phyloP scores from a whole-genome alignment of 92 coral and sea anemone species.

The Metridium senile region DNA sequence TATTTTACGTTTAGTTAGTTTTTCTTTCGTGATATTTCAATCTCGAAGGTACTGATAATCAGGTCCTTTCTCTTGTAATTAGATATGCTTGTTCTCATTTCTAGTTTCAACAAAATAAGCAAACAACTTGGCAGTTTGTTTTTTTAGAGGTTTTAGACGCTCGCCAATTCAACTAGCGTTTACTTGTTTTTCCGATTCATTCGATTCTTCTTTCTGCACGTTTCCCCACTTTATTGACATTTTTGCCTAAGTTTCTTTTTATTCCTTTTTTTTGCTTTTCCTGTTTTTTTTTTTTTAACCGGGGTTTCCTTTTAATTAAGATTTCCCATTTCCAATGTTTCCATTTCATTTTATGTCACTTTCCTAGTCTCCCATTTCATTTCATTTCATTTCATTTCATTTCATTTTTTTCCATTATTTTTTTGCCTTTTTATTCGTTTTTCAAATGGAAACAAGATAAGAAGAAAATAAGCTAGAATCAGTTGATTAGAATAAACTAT shows the following conservation, averaged over 20 bases:
- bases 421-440: neutral
- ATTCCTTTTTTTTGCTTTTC: too few relatives aligned
- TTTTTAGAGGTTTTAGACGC: slow-evolving; percentile 27
- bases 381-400: neutral
- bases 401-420: neutral
- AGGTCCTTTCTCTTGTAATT: slow-evolving; percentile 23
- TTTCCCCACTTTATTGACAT: too few relatives aligned
- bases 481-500: too few relatives aligned
- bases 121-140: slow-evolving; percentile 41
- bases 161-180: neutral
- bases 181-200: neutral
- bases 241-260: too few relatives aligned
- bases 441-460: too few relatives aligned
- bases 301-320: too few relatives aligned
- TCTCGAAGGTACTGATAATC: neutral
- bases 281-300: too few relatives aligned
- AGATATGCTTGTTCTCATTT: slow-evolving; percentile 40
- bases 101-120: slow-evolving; percentile 39
- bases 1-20: neutral
- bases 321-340: too few relatives aligned
- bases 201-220: too few relatives aligned
- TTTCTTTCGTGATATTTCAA: neutral
- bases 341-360: too few relatives aligned
- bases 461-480: too few relatives aligned
- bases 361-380: too few relatives aligned